Evolutionary conservation across 1,140 invertebrate genomes (phyloP), one percentile per base, ranked within the genome.

Genomic region (Pogonus chalceus): DNA sequence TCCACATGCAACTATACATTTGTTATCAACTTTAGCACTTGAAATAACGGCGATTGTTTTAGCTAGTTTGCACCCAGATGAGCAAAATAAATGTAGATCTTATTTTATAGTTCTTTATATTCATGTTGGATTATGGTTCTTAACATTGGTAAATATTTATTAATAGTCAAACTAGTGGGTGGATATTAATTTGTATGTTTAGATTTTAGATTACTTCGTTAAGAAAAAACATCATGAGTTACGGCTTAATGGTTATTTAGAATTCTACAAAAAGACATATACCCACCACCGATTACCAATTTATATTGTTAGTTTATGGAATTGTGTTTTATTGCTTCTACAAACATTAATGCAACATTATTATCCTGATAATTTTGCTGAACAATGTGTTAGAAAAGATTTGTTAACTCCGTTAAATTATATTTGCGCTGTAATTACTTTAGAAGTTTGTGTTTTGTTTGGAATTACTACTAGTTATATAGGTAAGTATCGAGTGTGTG

Each of bases 31-130:
- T 58, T 66, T 79, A 10, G 66, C 60, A 4, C 72, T 84, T 52
- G 79, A 79, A 58, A 72, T 81, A 49, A 63, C 71, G 50, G 80
- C 80, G 20, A 78, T 83, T 46, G 62, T 76, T 23, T 74, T 81
- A 59, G 72, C 79, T 4, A 68, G 70, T 0, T 26, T 70, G 1
- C 80, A 77, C 72, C 75, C 77, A 2, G 70, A 77, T 56, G 72
- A 77, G 51, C 59, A 72, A 20, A 71, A 69, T 54, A 78, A 76
- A 65, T 83, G 81, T 54, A 72, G 79, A 56, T 79, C 81, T 26
- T 84, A 83, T 60, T 84, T 83, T 64, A 75, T 81, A 58, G 76
- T 81, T 61, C 70, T 83, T 14, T 83, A 83, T 62, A 67, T 80
- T 35, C 78, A 83, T 49, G 78, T 77, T 49, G 70, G 66, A 21